Percentiles rank a stretch among this genome's conserved stretches.
Evolutionary conservation across 2,113 vertebrate species (phyloP).

Genomic region (Apus apus): DNA sequence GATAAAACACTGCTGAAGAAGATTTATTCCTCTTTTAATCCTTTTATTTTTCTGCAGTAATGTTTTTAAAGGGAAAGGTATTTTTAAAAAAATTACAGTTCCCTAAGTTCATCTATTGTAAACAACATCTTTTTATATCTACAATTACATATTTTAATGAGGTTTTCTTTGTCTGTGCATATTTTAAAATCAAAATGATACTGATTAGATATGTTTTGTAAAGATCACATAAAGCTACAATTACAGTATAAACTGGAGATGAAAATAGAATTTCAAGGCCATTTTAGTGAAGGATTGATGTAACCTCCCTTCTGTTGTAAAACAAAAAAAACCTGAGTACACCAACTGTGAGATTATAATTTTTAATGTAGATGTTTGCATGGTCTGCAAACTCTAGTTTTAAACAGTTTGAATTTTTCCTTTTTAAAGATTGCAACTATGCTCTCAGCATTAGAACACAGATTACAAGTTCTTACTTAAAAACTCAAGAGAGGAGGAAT

Average conservation of each 20-base stretch:
- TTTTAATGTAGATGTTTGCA: neutral
- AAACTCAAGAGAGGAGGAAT: neutral
- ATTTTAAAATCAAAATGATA: neutral
- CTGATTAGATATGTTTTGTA: neutral
- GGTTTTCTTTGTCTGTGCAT: neutral
- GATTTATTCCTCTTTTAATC: neutral
- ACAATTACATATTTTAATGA: neutral
- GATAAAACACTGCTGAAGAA: neutral
- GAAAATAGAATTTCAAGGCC: slow-evolving; percentile 1
- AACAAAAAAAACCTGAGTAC: neutral
- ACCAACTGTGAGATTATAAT: neutral
- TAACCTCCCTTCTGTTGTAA: neutral
- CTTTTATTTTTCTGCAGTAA: neutral
- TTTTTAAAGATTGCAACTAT: neutral
- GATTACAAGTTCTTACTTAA: neutral
- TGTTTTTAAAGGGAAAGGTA: neutral
- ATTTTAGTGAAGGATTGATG: neutral
- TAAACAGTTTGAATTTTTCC: neutral
- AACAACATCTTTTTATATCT: neutral
- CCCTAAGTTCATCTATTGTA: neutral
- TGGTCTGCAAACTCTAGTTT: neutral
- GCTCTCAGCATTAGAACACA: neutral
- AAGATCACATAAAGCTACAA: neutral
- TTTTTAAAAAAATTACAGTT: neutral
- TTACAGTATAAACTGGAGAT: neutral